Base-by-base conservation (phyloP, 2,113 vertebrate species). In the Sinocyclocheilus rhinocerous region DNA sequence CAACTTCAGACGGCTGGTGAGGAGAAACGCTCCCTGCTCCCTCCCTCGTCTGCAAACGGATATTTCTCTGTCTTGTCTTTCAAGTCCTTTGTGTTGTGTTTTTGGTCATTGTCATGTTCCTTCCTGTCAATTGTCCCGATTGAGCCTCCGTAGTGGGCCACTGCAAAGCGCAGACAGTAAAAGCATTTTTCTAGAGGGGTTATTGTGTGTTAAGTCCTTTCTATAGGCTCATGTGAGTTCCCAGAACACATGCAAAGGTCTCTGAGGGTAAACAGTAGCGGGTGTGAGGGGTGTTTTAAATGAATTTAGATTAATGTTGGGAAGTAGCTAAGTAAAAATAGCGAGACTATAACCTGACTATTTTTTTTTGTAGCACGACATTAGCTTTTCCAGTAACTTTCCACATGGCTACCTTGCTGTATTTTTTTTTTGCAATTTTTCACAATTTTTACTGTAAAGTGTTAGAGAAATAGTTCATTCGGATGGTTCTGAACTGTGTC, bases 1-100 rank as follows among this genome's bases (percentile, higher is more conserved):
- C 26, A 87, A 89, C 4, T 67, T 95, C 90, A 93, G 94, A 90
- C 97, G 95, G 85, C 94, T 96, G 95, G 96, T 97, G 92, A 95
- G 0, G 39, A 76, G 59, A 87, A 65, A 76, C 42, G 16, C 42
- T 26, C 24, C 52, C 63, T 55, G 57, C 20, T 82, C 26, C 50
- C 26, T 72, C 26, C 55, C 77, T n/a, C 6, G 39, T 48, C 33
- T 75, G 84, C 22, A 42, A 63, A 48, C n/a, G 8, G n/a, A 79
- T 61, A 33, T 42, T 9, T 39, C 39, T 72, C 80, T 59, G 52
- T 18, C 12, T 75, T 65, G 29, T 52, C 42, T 82, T 72, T 83
- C 69, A 52, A 42, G 20, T 61, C 57, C 12, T 83, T 78, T 87
- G 78, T n/a, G 48, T 26, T 81, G 18, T 79, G 57, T 10, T 86